A percentile compares a stretch with the other conserved stretches of the same genome.
Conservation (phyloP, 2,113 vertebrate genomes). For the Lamprotornis superbus region DNA sequence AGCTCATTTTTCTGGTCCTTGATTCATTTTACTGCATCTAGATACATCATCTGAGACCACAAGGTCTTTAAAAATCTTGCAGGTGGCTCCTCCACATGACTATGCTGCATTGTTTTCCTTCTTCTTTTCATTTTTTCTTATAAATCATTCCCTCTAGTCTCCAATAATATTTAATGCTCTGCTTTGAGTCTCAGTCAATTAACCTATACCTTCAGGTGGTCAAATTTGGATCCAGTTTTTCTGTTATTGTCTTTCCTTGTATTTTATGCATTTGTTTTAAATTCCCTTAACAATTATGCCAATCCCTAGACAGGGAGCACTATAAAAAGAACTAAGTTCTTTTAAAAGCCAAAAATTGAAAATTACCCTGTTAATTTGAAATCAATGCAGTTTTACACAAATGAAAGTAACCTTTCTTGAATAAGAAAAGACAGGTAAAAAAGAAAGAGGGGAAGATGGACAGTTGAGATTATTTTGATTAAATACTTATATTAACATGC, state of each 20-base stretch:
- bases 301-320: neutral
- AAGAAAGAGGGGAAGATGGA: neutral
- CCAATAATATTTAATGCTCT: neutral
- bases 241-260: neutral
- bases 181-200: slow-evolving; percentile 6
- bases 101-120: neutral
- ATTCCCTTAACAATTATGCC: neutral
- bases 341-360: neutral
- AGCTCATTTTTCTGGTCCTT: neutral
- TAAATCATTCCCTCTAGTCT: neutral
- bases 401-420: slow-evolving; percentile 45
- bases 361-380: neutral
- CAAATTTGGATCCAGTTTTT: neutral
- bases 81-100: neutral
- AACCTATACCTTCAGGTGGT: neutral
- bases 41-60: neutral
- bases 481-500: neutral
- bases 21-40: neutral
- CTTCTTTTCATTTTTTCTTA: neutral
- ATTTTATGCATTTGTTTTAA: neutral
- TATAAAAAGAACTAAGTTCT: neutral
- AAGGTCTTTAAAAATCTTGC: neutral
- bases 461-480: neutral
- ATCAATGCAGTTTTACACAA: slow-evolving; percentile 25
- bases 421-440: slow-evolving; percentile 24